A percentile compares a stretch with the other conserved stretches of the same genome.
Conservation (phyloP, 2,797 vertebrate species). For the Adrianichthys oophorus region DNA sequence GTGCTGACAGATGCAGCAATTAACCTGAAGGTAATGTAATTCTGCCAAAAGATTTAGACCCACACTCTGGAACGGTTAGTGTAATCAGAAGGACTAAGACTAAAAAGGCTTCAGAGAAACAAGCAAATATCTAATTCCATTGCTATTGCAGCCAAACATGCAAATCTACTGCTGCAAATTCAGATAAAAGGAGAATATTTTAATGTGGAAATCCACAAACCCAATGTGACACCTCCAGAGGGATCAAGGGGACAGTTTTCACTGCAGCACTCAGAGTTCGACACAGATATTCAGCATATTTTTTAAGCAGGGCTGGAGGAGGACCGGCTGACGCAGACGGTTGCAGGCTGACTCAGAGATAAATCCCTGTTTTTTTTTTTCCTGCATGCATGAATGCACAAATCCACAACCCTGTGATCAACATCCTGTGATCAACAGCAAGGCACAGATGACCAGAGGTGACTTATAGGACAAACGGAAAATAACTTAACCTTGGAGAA, state of each 20-base stretch:
- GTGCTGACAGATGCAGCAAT: conserved; percentile 30
- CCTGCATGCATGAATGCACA: conserved; percentile 12
- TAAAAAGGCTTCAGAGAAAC: neutral
- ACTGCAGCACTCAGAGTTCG: conserved; percentile 28
- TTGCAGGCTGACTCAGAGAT: conserved; percentile 36
- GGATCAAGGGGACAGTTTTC: conserved; percentile 16
- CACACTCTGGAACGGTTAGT: neutral
- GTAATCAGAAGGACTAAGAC: neutral
- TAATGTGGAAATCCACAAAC: conserved; percentile 5
- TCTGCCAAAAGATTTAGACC: neutral
- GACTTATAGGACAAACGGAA: too few relatives aligned
- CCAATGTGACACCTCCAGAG: conserved; percentile 15
- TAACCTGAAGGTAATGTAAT: conserved; percentile 11
- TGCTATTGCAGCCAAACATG: neutral
- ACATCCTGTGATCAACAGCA: conserved; percentile 21
- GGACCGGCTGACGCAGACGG: conserved; percentile 18
- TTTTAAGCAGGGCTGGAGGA: conserved; percentile 16
- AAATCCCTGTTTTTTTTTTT: conserved; percentile 25
- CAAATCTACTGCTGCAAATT: neutral
- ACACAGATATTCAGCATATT: conserved; percentile 39
- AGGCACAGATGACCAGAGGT: neutral
- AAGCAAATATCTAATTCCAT: neutral
- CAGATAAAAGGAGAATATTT: neutral
- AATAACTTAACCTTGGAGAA: too few relatives aligned
- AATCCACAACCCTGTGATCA: conserved; percentile 25